phyloP scores from a whole-genome alignment of 2,888 invertebrate genomes.

The Cheilosia urbana region DNA sequence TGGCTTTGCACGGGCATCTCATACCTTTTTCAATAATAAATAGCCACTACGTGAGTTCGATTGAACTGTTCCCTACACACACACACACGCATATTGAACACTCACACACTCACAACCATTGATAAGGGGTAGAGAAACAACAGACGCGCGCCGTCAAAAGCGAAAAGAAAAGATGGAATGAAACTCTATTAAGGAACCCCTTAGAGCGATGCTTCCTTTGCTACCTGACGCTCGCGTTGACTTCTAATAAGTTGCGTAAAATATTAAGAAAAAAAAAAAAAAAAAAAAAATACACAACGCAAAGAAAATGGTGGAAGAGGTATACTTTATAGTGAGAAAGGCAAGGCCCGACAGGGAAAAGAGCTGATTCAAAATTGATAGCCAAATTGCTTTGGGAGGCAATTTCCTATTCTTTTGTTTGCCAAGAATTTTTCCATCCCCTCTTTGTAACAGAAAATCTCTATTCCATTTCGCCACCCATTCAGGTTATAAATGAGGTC shows the following conservation, averaged over 20 bases:
- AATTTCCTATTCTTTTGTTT: conserved; percentile 66
- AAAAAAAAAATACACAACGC: conserved; percentile 26
- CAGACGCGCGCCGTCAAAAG: background rate
- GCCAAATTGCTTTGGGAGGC: conserved; percentile 73
- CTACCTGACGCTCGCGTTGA: conserved; percentile 57
- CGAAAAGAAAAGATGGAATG: background rate
- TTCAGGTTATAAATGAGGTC: conserved; percentile 75
- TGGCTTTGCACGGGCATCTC: conserved; percentile 8
- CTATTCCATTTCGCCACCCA: conserved; percentile 69
- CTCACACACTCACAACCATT: background rate
- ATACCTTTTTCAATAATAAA: conserved; percentile 37
- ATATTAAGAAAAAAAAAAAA: conserved; percentile 27
- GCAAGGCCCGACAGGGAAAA: background rate
- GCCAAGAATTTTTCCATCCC: conserved; percentile 54
- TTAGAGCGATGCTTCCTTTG: background rate
- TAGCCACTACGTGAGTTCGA: conserved; percentile 45
- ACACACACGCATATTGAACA: background rate
- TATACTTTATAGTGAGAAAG: background rate
- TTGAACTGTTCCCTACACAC: conserved; percentile 22
- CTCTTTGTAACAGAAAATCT: conserved; percentile 54
- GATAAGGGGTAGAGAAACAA: background rate
- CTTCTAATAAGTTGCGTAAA: conserved; percentile 58
- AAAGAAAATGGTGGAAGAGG: conserved; percentile 26
- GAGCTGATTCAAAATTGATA: conserved; percentile 71
- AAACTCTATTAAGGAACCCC: conserved; percentile 35